A percentile compares a stretch with the other conserved stretches of the same genome.
Conservation (phyloP, 1,140 invertebrate species). For the Protaetia brevitarsis region DNA sequence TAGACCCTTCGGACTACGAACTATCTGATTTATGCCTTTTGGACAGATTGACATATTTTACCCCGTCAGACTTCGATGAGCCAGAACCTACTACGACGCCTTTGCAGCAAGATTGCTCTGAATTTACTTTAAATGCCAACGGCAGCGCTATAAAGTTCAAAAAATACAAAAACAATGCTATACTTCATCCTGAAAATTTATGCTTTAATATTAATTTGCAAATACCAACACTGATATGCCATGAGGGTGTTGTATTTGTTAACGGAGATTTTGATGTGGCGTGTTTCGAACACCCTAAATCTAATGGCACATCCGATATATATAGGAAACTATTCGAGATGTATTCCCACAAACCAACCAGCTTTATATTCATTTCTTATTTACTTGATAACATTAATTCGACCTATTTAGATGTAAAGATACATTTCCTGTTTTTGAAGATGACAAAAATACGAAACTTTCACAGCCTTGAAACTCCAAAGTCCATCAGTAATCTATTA, state of each 20-base stretch:
- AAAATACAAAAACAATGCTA: not conserved
- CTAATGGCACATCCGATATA: not conserved
- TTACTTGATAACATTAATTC: not conserved
- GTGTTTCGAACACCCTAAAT: not conserved
- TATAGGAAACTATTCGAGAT: not conserved
- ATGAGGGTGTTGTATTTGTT: not conserved
- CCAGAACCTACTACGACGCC: not conserved
- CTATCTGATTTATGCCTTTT: not conserved
- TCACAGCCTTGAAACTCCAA: not conserved
- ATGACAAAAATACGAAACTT: not conserved
- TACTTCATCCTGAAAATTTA: not conserved
- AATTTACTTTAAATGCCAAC: not conserved
- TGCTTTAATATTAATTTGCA: not conserved
- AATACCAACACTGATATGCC: not conserved
- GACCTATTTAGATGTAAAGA: not conserved
- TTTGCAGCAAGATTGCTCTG: not conserved
- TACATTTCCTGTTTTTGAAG: not conserved
- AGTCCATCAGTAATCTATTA: not conserved
- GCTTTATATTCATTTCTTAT: no score
- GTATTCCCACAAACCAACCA: not conserved
- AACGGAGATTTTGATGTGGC: not conserved
- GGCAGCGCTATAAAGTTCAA: not conserved
- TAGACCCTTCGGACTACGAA: not conserved
- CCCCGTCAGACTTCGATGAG: not conserved
- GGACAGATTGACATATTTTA: not conserved